Base-by-base conservation (phyloP, 2,113 vertebrate genomes). In the Heterotilapia buettikoferi region DNA sequence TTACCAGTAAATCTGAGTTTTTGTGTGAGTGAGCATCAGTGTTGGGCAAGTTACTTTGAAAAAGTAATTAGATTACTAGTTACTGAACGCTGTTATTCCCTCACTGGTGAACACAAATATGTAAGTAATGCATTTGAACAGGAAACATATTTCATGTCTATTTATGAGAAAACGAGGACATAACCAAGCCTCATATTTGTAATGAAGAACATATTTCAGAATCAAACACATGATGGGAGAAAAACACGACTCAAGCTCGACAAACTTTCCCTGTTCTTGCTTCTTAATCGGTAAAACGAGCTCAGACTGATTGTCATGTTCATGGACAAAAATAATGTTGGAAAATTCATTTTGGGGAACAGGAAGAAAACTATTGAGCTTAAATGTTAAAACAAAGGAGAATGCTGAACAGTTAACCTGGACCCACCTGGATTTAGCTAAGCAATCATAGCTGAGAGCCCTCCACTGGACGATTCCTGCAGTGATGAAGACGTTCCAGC, bases 271-370 rank as follows among this genome's bases (percentile, higher is more conserved):
- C 53, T 6, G 53, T 4, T 54, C 6, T 54, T 12, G n/a, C n/a
- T 54, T 54, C n/a, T 54, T 21, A 24, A 11, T 1, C 2, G n/a
- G 5, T 12, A 21, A 11, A 54, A 24, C 3, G 53, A 0, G 10
- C 53, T 21, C 21, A 6, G 53, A 24, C n/a, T 12, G n/a, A 54
- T 5, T 5, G 38, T 40, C 38, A 40, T 12, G 53, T 11, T 54
- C 53, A 24, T 7, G 53, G 53, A 24, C 53, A 54, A 1, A 54
- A 12, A 54, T 24, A 54, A 2, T 24, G 33, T 12, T 12, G 61
- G 31, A n/a, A 7, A 36, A 12, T n/a, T n/a, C 0, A 0, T 66
- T 36, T 66, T 66, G 61, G 6, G 2, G 18, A 66, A n/a, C 31
- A 36, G 31, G 18, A 38, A 66, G 57, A 66, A 66, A 66, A 63